Base-by-base conservation (phyloP, 2,113 vertebrate genomes). In the Henicopernis longicauda region DNA sequence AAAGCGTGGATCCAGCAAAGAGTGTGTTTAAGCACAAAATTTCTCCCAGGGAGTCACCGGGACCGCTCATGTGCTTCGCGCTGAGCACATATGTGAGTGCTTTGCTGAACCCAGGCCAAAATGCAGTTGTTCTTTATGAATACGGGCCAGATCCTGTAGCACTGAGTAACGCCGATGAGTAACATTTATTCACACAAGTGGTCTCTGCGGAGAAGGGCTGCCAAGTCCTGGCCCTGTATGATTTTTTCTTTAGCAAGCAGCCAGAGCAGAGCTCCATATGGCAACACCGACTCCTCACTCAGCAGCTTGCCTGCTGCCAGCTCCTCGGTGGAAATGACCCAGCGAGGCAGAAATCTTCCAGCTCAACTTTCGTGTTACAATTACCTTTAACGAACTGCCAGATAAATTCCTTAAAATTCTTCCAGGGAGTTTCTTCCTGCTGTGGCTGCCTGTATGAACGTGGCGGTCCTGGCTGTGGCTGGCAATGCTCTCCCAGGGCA, bases 201-300 rank as follows among this genome's bases (percentile, higher is more conserved):
- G 83, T 91, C 96, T 93, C 69, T 44, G 92, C 1, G 21, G 84
- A 12, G 74, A 22, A 13, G 44, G 59, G 81, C 94, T 97, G 97
- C 96, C 96, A 94, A 97, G 89, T n/a, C 70, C 86, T 82, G 95
- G 95, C 93, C 95, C 66, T 3, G 57, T n/a, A 50, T 25, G 66
- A 63, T 78, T 79, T 96, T 81, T 88, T 74, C n/a, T 27, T 78
- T 47, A 92, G 93, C 59, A n/a, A 84, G 87, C 89, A 94, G 95
- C 85, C 92, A 58, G 88, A 94, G 78, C 85, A 49, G 22, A 82
- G 82, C 94, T 97, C 97, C 96, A 97, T 92, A 91, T 97, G 97
- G 95, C 96, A 95, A 69, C 7, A 5, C 93, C 13, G 5, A 69
- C 84, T 91, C 96, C 88, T 96, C 95, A 97, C 95, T 96, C 93